Base-by-base conservation (phyloP, 2,888 invertebrate species). In the Kuschelorhynchus macadamiae region DNA sequence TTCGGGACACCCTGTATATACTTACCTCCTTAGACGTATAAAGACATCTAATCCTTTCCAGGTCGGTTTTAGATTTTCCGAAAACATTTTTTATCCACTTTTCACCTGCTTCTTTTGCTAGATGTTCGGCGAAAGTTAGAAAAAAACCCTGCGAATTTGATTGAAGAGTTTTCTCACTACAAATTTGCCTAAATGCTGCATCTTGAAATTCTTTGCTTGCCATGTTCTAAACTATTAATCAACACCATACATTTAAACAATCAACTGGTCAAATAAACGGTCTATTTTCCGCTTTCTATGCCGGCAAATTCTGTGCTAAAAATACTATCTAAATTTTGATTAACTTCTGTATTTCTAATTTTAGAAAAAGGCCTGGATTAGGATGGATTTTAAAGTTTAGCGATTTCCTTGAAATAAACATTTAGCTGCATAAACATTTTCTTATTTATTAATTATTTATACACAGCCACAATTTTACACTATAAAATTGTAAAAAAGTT, bases 131-230 rank as follows among this genome's bases (percentile, higher is more conserved):
- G 71, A 92, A 88, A 41, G 87, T 87, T 71, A 88, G 85, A 80
- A 94, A 93, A 82, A 94, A 94, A 0, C 94, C 94, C 75, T 90
- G 89, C 67, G 87, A 86, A 74, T 90, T 89, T 0, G 92, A 90
- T 80, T 91, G 92, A 0, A 94, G 85, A 0, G 94, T 94, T 67
- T 89, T 88, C 75, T 89, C 87, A 76, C 92, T 92, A 82, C 94
- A 94, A 32, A 89, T 85, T 16, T 86, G 84, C 32, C 90, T 88
- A 78, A 89, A 92, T 52, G 70, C 1, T 2, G 3, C 12, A 39
- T 70, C 65, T 46, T 60, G 33, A 56, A 61, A 61, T 33, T 4
- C 12, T 14, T 56, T 41, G 39, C 7, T n/a, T 8, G 25, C 16
- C 62, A 63, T 63, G 11, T 46, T n/a, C n/a, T n/a, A n/a, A n/a